Evolutionary conservation across 2,888 invertebrate species (phyloP).

Genomic region (Sarcophaga subvicina): DNA sequence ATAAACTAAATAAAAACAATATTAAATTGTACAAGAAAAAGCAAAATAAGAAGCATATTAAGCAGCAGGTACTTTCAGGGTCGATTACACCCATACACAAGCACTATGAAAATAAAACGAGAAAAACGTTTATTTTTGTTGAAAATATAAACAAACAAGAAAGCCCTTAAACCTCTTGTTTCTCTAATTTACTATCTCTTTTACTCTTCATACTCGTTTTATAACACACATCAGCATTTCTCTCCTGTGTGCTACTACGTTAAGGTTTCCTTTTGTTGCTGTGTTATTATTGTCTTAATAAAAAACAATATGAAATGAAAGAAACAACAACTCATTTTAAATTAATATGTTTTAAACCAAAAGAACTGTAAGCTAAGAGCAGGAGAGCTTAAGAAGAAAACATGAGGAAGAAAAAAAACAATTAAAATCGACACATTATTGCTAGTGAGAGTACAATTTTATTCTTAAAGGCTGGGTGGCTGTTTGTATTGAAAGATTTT

Average conservation of each 20-base stretch:
- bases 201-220: background rate
- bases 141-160: background rate
- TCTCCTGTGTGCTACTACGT: too few relatives aligned
- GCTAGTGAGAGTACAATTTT: too few relatives aligned
- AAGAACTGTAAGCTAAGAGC: background rate
- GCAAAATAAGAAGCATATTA: background rate
- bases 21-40: conserved; percentile 12
- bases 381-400: background rate
- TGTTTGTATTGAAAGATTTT: background rate
- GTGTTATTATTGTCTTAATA: background rate
- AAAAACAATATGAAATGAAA: conserved; percentile 1
- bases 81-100: background rate
- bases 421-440: background rate
- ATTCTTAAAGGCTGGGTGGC: too few relatives aligned
- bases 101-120: background rate
- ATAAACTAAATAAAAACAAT: conserved; percentile 27
- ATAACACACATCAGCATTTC: too few relatives aligned
- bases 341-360: conserved; percentile 9
- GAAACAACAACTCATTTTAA: background rate
- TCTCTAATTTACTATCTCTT: background rate
- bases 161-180: background rate
- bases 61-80: conserved; percentile 45
- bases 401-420: background rate
- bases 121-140: background rate
- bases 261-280: too few relatives aligned